These are phyloP conservation scores for Phaethornis superciliosus DNA, from an alignment of 2,113 vertebrate genomes.

Conservation along the genomic window DNA sequence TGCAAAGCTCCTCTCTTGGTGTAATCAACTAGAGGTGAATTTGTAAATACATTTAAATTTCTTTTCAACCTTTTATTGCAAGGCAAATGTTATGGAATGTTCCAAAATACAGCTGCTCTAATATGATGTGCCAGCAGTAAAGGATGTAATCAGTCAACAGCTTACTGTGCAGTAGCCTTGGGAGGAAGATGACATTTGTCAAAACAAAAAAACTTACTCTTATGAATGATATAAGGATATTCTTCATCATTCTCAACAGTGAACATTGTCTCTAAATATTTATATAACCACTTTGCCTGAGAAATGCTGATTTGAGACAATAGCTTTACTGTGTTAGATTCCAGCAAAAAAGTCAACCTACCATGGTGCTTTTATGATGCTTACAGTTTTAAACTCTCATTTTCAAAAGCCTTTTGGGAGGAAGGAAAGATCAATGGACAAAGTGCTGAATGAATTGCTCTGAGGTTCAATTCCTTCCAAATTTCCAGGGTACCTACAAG, in stretches of 20 bases:
- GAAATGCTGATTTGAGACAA: neutral
- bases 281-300: neutral
- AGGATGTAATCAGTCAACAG: accelerated
- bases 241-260: neutral
- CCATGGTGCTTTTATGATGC: neutral
- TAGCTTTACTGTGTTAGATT: neutral
- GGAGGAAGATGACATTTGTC: neutral
- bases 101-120: neutral
- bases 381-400: neutral
- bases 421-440: neutral
- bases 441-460: neutral
- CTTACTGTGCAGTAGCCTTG: neutral
- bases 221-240: neutral
- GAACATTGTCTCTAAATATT: neutral
- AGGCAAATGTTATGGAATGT: neutral
- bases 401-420: neutral
- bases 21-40: neutral
- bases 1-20: neutral
- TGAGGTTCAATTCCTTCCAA: neutral
- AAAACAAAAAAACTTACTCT: neutral
- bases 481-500: neutral
- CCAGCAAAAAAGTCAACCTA: neutral
- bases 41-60: neutral
- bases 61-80: neutral
- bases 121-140: neutral